Evolutionary conservation across 2,797 vertebrate genomes (phyloP).

Genomic region (Prunella strophiata): DNA sequence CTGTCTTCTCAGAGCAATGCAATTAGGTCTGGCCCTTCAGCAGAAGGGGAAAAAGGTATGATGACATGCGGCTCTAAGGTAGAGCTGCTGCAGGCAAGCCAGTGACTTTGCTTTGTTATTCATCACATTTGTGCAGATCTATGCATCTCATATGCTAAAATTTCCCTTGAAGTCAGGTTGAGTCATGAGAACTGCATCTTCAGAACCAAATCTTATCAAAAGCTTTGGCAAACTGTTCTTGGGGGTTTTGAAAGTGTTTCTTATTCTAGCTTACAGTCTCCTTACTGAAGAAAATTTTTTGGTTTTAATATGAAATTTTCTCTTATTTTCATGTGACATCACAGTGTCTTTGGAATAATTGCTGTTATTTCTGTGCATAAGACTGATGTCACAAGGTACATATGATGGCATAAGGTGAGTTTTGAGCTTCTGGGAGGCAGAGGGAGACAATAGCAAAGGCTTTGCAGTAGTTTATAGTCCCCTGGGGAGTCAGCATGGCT

Average conservation of each 20-base stretch:
- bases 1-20: neutral
- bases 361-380: neutral
- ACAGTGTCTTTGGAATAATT: neutral
- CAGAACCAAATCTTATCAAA: neutral
- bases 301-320: neutral
- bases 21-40: neutral
- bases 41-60: neutral
- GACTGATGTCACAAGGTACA: neutral
- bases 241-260: neutral
- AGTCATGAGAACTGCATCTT: neutral
- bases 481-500: neutral
- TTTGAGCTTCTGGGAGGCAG: neutral
- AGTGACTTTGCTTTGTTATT: neutral
- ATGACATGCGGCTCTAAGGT: neutral
- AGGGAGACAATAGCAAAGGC: neutral
- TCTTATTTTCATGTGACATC: neutral
- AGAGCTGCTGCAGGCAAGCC: neutral
- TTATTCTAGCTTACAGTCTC: neutral
- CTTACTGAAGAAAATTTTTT: neutral
- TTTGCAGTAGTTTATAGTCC: neutral
- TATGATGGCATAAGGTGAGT: neutral
- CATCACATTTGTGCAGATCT: neutral
- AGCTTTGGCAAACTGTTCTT: neutral
- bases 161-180: neutral
- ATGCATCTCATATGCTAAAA: neutral